Evolutionary conservation across 2,113 vertebrate species (phyloP), one percentile per base, ranked within the genome.

Genomic region (Silurus asotus): DNA sequence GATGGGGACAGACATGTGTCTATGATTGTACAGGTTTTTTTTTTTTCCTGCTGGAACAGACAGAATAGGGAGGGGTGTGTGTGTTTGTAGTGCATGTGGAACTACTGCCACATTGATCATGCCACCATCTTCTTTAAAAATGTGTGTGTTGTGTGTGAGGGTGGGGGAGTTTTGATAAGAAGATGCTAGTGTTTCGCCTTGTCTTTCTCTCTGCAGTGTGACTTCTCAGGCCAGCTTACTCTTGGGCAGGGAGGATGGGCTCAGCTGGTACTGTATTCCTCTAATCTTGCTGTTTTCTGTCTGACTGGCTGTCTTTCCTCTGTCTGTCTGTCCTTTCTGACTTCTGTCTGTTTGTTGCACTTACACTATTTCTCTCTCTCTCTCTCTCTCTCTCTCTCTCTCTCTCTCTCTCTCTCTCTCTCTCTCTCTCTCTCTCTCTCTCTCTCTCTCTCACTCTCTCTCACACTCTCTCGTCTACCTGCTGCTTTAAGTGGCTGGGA

Each of bases 171-270:
- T 45, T 84, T 86, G 61, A 88, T 86, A 51, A 81, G 84, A 62
- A 88, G 86, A 74, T 86, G 84, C 87, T 88, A 89, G 89, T 74
- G 74, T 85, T 88, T 81, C 75, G 93, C 92, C 78, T 37, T 91
- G 72, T 92, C 92, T 94, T 93, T 93, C 86, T 93, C 92, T 94
- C 94, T 93, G 93, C 95, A 95, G 94, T 90, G 93, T 95, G 94
- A 92, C 94, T 89, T 94, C 94, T 91, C 94, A 94, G 93, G 95
- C 94, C 94, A 95, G 95, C 94, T 93, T 95, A 92, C 94, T 96
- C 92, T 95, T 95, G 93, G 94, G 94, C 94, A 96, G 95, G 94
- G 94, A 96, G 93, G 94, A 96, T 92, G 95, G 95, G 94, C 93
- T 95, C 94, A 94, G 93, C 94, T 94, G 95, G 94, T 96, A 96